phyloP scores from a whole-genome alignment of 2,113 vertebrate genomes.

The Vicugna pacos region DNA sequence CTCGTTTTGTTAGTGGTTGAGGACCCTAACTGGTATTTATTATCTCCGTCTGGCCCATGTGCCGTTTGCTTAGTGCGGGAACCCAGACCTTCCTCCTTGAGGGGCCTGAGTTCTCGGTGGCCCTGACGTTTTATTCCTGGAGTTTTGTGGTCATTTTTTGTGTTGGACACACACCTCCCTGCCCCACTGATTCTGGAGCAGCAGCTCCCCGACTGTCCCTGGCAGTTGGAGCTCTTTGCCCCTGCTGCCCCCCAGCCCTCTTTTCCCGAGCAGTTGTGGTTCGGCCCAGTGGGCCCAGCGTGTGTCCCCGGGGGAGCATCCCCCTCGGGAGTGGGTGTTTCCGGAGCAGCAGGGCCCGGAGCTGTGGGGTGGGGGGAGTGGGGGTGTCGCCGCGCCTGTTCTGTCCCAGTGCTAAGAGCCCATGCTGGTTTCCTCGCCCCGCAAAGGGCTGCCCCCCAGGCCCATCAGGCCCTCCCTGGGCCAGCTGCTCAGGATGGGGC shows the following conservation, averaged over 20 bases:
- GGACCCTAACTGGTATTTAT: background rate
- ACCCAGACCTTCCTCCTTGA: background rate
- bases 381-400: background rate
- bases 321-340: rapidly evolving
- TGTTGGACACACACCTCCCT: background rate
- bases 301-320: background rate
- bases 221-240: background rate
- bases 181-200: background rate
- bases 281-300: no score
- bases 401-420: background rate
- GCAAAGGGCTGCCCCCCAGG: no score
- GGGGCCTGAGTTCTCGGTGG: background rate
- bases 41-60: rapidly evolving
- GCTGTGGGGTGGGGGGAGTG: background rate
- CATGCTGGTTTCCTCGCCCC: background rate
- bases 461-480: background rate
- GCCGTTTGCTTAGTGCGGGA: background rate
- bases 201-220: background rate
- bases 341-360: no score
- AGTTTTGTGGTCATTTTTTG: background rate
- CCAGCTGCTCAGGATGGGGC: background rate
- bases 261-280: no score
- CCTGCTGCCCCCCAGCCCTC: background rate
- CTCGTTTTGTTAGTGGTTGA: rapidly evolving
- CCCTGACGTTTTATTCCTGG: background rate